Evolutionary conservation across 2,888 invertebrate genomes (phyloP).

Genomic region (Macrophya alboannulata): DNA sequence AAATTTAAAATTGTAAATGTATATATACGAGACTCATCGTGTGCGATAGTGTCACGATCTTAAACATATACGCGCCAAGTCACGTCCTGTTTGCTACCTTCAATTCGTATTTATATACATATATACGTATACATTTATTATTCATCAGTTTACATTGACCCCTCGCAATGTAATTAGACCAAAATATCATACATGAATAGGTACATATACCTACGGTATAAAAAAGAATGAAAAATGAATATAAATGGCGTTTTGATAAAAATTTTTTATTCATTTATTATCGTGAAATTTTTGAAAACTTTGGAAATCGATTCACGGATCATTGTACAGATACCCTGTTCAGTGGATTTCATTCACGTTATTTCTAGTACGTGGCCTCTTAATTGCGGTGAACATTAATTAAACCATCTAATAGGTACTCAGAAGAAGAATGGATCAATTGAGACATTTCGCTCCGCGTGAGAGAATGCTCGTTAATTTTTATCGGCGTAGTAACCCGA

Average conservation of each 20-base stretch:
- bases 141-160: neutral
- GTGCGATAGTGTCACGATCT: neutral
- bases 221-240: neutral
- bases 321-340: neutral
- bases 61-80: slow-evolving; percentile 7
- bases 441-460: slow-evolving; percentile 28
- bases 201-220: neutral
- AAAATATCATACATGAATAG: neutral
- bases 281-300: neutral
- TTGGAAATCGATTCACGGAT: neutral
- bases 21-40: neutral
- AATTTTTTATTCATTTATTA: neutral
- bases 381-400: neutral
- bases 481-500: slow-evolving; percentile 26
- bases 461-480: slow-evolving; percentile 20
- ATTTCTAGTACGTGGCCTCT: neutral
- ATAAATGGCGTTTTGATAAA: neutral
- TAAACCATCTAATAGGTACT: neutral
- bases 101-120: neutral
- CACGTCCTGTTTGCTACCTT: slow-evolving; percentile 34
- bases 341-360: neutral
- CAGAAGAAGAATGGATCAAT: neutral
- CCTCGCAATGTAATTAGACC: neutral
- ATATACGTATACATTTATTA: slow-evolving; percentile 22
- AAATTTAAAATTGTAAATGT: slow-evolving; percentile 1